Conservation (phyloP, 2,797 vertebrate genomes). For the Falco biarmicus region DNA sequence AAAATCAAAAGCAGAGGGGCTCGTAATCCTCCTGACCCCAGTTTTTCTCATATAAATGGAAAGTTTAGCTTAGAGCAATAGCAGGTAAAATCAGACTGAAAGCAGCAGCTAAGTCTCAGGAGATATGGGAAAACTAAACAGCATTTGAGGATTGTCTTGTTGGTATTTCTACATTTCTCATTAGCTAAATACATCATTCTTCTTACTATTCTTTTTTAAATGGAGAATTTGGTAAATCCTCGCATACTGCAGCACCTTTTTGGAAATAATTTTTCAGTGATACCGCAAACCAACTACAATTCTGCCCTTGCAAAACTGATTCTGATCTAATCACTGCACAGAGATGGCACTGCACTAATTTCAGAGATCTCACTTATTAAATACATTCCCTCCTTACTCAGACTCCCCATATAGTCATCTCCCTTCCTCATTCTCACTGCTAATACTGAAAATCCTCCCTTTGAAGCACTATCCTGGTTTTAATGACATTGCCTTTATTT, state of each 20-base stretch:
- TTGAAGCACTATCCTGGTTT: background rate
- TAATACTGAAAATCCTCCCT: constrained; percentile 23
- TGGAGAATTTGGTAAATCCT: constrained; percentile 55
- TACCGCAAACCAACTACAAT: background rate
- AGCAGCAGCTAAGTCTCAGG: constrained; percentile 70
- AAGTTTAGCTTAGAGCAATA: constrained; percentile 81
- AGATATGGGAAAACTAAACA: constrained; percentile 66
- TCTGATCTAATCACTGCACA: constrained; percentile 18
- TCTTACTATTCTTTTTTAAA: constrained; percentile 10
- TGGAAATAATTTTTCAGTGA: background rate
- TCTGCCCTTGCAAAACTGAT: background rate
- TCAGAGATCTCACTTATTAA: constrained; percentile 13
- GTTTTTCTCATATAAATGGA: constrained; percentile 79
- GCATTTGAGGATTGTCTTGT: constrained; percentile 48
- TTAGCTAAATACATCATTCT: constrained; percentile 11
- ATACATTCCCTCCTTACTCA: background rate
- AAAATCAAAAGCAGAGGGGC: constrained; percentile 79
- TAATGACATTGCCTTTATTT: constrained; percentile 16
- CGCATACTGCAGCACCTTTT: background rate
- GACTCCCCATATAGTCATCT: background rate
- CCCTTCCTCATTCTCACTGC: background rate
- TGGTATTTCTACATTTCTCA: constrained; percentile 43
- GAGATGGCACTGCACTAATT: constrained; percentile 24
- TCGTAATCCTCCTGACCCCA: constrained; percentile 78
- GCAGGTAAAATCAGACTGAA: constrained; percentile 75